These are phyloP conservation scores for Drosophila carrolli DNA, from an alignment of 1,140 invertebrate genomes.

Conservation along the genomic window DNA sequence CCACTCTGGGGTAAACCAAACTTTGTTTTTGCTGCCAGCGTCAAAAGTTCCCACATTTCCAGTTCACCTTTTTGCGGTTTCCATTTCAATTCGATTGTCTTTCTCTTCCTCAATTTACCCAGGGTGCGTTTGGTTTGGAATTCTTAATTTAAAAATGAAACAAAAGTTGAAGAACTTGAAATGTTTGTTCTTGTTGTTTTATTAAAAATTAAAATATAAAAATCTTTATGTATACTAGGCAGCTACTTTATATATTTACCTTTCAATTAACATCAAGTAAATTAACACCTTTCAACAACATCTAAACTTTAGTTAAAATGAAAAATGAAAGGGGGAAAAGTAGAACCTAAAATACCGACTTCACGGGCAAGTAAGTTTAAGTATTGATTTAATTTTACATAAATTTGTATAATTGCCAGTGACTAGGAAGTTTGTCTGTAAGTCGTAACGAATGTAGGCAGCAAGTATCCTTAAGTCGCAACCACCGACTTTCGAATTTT, in stretches of 20 bases:
- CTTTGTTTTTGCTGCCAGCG: neutral
- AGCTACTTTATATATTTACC: too few relatives aligned
- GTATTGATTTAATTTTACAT: neutral
- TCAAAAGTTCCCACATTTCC: neutral
- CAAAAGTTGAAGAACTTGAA: too few relatives aligned
- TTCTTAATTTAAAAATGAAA: neutral
- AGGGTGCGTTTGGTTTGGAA: neutral
- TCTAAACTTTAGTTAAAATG: too few relatives aligned
- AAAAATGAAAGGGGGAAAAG: too few relatives aligned
- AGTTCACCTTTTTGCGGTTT: neutral
- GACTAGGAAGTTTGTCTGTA: neutral
- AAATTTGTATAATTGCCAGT: neutral
- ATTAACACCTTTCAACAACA: too few relatives aligned
- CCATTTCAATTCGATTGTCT: conserved; percentile 5
- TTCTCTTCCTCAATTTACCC: neutral
- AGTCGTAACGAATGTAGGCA: neutral
- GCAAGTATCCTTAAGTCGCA: conserved; percentile 5
- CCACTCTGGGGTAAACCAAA: neutral
- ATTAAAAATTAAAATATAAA: too few relatives aligned
- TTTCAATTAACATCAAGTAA: too few relatives aligned
- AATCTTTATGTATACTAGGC: too few relatives aligned
- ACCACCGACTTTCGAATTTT: neutral
- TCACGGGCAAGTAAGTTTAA: too few relatives aligned
- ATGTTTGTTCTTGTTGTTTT: too few relatives aligned
- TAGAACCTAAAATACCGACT: too few relatives aligned